Percentiles rank a stretch among this genome's conserved stretches.
phyloP scores from a whole-genome alignment of 2,888 invertebrate species.

The Brenthis daphne region DNA sequence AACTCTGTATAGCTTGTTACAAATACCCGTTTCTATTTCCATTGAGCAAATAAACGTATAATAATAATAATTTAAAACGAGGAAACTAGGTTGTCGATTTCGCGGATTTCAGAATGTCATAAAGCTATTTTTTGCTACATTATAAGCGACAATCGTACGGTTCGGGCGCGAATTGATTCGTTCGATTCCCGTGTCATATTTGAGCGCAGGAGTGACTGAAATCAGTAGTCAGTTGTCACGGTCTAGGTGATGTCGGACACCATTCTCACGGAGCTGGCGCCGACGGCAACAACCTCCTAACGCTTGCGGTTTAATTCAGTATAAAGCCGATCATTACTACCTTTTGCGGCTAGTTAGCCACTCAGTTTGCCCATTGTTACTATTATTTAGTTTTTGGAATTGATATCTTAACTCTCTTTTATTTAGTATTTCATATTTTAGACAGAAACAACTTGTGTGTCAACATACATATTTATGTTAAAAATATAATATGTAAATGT shows the following conservation, averaged over 20 bases:
- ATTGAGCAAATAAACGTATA: background rate
- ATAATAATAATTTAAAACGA: constrained; percentile 12
- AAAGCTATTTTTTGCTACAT: constrained; percentile 44
- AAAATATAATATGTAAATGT: too few species aligned
- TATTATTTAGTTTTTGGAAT: too few species aligned
- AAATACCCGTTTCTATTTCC: too few species aligned
- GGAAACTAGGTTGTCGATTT: constrained; percentile 28
- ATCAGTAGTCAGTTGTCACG: constrained; percentile 52
- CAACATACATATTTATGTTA: too few species aligned
- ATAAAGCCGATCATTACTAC: constrained; percentile 30
- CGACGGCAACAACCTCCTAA: constrained; percentile 40
- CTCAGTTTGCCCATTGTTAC: constrained; percentile 19
- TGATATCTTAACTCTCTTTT: background rate
- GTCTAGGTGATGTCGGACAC: constrained; percentile 55
- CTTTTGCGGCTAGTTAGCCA: constrained; percentile 32
- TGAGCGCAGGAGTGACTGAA: constrained; percentile 53
- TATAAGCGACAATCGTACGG: constrained; percentile 53
- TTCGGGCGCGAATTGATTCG: constrained; percentile 68
- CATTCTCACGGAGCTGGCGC: constrained; percentile 51
- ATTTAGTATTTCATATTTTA: background rate
- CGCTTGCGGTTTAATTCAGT: constrained; percentile 35
- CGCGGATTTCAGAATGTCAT: constrained; percentile 39
- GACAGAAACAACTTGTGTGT: too few species aligned
- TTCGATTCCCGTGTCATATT: constrained; percentile 66
- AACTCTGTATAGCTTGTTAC: too few species aligned